These are phyloP conservation scores for Geococcyx californianus DNA, from an alignment of 2,113 vertebrate species.

Conservation along the genomic window DNA sequence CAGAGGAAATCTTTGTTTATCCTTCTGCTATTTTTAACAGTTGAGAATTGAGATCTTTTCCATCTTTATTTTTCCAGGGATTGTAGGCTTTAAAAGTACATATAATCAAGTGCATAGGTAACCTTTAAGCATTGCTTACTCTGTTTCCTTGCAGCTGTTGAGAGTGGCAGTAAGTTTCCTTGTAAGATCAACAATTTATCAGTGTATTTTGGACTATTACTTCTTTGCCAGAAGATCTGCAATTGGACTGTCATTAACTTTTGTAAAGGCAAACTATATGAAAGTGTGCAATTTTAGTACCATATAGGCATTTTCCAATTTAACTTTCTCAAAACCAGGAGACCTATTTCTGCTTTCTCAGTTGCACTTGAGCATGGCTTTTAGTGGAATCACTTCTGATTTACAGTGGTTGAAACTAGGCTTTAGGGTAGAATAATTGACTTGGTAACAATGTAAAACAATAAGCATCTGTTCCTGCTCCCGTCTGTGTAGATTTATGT, in stretches of 20 bases:
- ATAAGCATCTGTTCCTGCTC: background rate
- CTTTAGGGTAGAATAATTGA: slow-evolving; percentile 8
- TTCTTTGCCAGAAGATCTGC: background rate
- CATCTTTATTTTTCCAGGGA: background rate
- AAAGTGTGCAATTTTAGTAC: background rate
- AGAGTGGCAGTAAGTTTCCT: background rate
- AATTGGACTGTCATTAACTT: background rate
- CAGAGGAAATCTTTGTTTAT: background rate
- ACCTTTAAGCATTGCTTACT: background rate
- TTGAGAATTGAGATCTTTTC: background rate
- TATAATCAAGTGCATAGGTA: background rate
- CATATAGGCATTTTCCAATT: background rate
- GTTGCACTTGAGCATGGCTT: background rate
- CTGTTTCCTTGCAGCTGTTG: background rate
- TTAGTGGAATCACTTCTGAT: background rate
- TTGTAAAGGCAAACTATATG: background rate
- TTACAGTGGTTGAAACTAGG: background rate
- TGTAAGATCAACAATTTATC: background rate
- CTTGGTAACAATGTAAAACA: slow-evolving; percentile 16
- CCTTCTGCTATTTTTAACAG: background rate
- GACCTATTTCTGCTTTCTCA: background rate
- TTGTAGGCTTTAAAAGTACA: background rate
- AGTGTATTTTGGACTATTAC: background rate
- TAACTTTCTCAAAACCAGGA: background rate
- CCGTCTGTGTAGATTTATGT: background rate